Percentiles rank a stretch among this genome's conserved stretches.
Evolutionary conservation across 2,797 vertebrate species (phyloP).

Genomic region (Agapornis canus): DNA sequence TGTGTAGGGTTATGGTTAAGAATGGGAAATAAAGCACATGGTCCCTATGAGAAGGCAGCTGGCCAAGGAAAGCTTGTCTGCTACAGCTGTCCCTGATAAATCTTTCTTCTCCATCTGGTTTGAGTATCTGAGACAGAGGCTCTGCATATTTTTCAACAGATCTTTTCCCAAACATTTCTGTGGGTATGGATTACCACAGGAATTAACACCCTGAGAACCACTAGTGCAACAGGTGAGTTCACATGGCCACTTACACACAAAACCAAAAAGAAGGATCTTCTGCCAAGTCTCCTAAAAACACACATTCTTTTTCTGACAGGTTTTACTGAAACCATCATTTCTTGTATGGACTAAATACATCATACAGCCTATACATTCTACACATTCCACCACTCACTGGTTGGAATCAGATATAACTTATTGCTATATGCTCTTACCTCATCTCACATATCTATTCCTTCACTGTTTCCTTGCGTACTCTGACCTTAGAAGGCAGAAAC

Average conservation of each 20-base stretch:
- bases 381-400: background rate
- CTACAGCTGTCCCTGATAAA: background rate
- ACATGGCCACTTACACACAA: background rate
- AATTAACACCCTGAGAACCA: background rate
- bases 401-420: no score
- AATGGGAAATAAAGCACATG: background rate
- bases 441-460: background rate
- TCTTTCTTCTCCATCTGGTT: background rate
- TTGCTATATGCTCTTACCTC: background rate
- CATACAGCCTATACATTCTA: background rate
- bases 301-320: background rate
- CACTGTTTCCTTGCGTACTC: background rate
- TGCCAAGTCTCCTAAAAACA: background rate
- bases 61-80: background rate
- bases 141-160: background rate
- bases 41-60: background rate
- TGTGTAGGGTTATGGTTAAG: background rate
- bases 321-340: background rate
- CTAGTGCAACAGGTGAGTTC: background rate
- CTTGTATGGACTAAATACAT: background rate
- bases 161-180: background rate
- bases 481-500: background rate
- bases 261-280: background rate
- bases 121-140: background rate
- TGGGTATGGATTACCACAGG: background rate